These are phyloP conservation scores for Hyaena hyaena DNA, from an alignment of 2,113 vertebrate species.

Conservation along the genomic window DNA sequence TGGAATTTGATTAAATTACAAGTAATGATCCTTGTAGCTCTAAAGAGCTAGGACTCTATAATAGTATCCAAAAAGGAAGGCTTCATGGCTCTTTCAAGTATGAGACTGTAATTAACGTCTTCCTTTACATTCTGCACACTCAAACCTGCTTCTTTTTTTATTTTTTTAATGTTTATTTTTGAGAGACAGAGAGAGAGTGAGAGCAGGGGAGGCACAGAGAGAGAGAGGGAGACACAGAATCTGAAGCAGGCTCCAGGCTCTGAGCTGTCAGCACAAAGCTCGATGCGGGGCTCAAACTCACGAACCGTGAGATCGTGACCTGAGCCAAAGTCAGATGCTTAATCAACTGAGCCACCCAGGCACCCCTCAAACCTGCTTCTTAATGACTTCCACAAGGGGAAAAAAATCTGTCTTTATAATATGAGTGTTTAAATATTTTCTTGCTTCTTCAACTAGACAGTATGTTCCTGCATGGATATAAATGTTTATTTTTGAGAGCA, in stretches of 20 bases:
- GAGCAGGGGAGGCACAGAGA: too few species aligned
- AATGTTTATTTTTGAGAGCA: too few species aligned
- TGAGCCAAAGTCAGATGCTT: too few species aligned
- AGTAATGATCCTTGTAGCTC: background rate
- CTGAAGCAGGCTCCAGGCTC: too few species aligned
- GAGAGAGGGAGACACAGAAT: too few species aligned
- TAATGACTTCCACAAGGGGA: background rate
- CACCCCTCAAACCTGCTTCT: background rate
- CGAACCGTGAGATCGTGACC: too few species aligned
- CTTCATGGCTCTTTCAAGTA: background rate
- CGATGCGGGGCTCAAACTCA: too few species aligned
- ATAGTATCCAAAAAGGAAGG: background rate
- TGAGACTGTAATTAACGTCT: background rate
- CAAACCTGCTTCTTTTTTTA: background rate
- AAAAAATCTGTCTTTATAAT: background rate
- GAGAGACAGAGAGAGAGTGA: too few species aligned
- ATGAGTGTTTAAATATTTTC: background rate
- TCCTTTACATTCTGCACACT: background rate
- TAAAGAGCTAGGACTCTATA: background rate
- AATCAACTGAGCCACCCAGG: too few species aligned
- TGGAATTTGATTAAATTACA: background rate
- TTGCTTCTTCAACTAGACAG: background rate
- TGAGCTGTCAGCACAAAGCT: too few species aligned
- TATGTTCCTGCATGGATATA: background rate
- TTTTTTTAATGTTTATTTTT: too few species aligned